Evolutionary conservation across 2,113 vertebrate genomes (phyloP).

Genomic region (Sorex araneus): DNA sequence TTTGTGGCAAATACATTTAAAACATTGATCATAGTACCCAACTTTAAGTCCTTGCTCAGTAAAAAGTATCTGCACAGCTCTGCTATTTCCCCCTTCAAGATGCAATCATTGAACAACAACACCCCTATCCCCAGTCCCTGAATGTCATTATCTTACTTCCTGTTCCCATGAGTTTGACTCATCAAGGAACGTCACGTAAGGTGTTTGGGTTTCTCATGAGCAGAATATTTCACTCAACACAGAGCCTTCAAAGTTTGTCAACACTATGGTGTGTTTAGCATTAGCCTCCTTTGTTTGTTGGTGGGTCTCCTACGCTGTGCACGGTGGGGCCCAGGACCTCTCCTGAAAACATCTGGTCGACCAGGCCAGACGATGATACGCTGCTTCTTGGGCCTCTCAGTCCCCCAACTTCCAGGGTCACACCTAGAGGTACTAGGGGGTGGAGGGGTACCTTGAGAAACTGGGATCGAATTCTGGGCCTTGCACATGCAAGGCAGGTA

Average conservation of each 20-base stretch:
- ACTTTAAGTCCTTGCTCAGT: not conserved
- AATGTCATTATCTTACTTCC: not conserved
- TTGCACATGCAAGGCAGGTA: too few species aligned
- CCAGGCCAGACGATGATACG: too few species aligned
- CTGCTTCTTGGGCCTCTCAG: too few species aligned
- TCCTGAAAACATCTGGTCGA: too few species aligned
- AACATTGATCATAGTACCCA: not conserved
- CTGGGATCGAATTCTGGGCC: too few species aligned
- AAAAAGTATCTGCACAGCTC: not conserved
- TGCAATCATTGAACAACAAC: not conserved
- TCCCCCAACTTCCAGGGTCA: too few species aligned
- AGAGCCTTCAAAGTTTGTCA: not conserved
- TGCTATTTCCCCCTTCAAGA: not conserved
- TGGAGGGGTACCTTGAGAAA: too few species aligned
- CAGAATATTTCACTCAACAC: not conserved
- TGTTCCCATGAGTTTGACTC: not conserved
- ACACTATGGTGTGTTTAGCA: not conserved
- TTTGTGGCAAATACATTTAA: not conserved
- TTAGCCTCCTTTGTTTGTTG: too few species aligned
- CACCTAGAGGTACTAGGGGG: too few species aligned
- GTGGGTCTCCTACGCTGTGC: too few species aligned
- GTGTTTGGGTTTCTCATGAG: not conserved
- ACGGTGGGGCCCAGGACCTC: too few species aligned
- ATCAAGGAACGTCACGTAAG: not conserved
- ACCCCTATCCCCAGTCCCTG: too few species aligned